Percentiles rank a stretch among this genome's conserved stretches.
These are phyloP conservation scores for Synergus laeviventris DNA, from an alignment of 2,888 invertebrate genomes.

Conservation along the genomic window DNA sequence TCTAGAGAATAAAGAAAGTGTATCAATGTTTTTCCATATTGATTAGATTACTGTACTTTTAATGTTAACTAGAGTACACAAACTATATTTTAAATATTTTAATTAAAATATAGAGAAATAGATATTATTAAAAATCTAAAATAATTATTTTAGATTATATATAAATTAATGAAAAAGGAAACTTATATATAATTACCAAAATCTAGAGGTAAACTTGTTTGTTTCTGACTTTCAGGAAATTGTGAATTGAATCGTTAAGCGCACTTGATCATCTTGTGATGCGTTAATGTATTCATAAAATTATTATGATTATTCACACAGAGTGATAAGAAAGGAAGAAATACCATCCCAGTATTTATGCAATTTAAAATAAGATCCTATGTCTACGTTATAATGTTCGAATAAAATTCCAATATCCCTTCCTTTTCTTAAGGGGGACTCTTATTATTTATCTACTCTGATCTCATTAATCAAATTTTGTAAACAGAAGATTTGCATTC, in stretches of 20 bases:
- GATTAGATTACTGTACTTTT: no score
- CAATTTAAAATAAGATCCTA: not conserved
- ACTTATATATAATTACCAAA: not conserved
- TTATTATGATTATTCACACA: not conserved
- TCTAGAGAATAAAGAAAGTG: not conserved
- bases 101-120: not conserved
- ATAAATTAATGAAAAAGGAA: not conserved
- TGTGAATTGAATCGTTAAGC: not conserved
- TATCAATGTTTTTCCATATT: not conserved
- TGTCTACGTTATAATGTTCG: not conserved
- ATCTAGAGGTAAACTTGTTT: not conserved
- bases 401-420: not conserved
- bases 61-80: not conserved
- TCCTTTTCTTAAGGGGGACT: not conserved
- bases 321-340: not conserved
- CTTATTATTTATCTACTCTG: not conserved
- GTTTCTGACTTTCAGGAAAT: not conserved
- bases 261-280: not conserved
- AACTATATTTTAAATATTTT: not conserved
- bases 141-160: not conserved
- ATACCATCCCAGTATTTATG: not conserved
- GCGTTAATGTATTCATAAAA: not conserved
- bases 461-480: slow-evolving; percentile 1
- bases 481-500: slow-evolving; percentile 14
- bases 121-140: not conserved